Evolutionary conservation across 2,888 invertebrate genomes (phyloP), one percentile per base, ranked within the genome.

Genomic region (Scaeva pyrastri): DNA sequence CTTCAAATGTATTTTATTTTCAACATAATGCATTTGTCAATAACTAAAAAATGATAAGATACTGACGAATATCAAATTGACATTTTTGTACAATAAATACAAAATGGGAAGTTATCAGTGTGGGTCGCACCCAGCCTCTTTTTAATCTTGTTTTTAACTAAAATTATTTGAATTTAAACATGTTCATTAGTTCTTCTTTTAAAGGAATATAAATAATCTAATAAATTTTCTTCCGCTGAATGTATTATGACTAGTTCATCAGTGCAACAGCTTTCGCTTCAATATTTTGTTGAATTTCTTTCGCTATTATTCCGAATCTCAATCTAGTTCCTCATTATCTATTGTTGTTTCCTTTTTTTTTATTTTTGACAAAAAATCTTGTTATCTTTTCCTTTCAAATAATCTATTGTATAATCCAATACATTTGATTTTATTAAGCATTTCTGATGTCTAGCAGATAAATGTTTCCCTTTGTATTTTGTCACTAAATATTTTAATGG

Each of bases 281-380:
- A 26, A 26, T 26, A 26, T 4, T 26, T 26, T 26, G 5, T 26
- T 26, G 26, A 26, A 21, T 70, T 55, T 80, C 80, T 23, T 85
- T 87, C 26, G 86, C 88, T 10, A 87, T 74, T 10, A 85, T 68
- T n/a, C 45, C 88, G 86, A n/a, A 88, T 82, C 36, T 82, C 31
- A 60, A 87, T 79, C 71, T 80, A 60, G 36, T 56, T 68, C 41
- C 39, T 77, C 68, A 55, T 19, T 12, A n/a, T 70, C 41, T 39
- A 55, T 70, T 0, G 0, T 43, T 43, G 8, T 2, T 19, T 16
- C 21, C 21, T 21, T 3, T 39, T 31, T 8, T 21, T 39, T 60
- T 41, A 60, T 60, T 41, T 12, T 60, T 2, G 39, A 12, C 16
- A 36, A 60, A 60, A 80, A 80, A 36, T 80, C 82, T 48, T 73